These are phyloP conservation scores for Zaprionus ghesquierei DNA, from an alignment of 1,140 invertebrate species.

Conservation along the genomic window DNA sequence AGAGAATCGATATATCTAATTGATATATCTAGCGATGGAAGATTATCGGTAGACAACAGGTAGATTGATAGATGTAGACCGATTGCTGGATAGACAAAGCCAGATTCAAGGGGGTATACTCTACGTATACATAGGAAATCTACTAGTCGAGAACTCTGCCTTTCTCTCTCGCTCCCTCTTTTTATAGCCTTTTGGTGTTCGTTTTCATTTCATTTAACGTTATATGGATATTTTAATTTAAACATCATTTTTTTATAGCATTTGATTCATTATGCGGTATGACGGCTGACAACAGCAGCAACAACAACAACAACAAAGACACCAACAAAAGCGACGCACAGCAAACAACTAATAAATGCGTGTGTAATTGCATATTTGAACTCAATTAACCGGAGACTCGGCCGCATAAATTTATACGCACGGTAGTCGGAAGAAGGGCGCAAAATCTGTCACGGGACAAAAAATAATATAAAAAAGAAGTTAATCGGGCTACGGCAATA, in stretches of 20 bases:
- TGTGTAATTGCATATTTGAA: conserved; percentile 75
- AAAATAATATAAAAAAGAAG: background rate
- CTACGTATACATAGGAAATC: background rate
- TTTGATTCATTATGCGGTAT: conserved; percentile 61
- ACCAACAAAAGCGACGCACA: no score
- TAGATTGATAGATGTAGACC: background rate
- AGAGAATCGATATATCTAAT: no score
- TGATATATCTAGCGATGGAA: background rate
- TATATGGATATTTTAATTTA: conserved; percentile 61
- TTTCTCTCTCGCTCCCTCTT: background rate
- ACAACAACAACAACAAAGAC: no score
- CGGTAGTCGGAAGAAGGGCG: background rate
- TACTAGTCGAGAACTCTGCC: background rate
- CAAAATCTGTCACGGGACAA: background rate
- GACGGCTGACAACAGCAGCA: conserved; percentile 17
- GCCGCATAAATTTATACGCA: conserved; percentile 43
- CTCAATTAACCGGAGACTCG: conserved; percentile 64
- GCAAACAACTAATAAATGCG: conserved; percentile 47
- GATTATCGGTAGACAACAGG: background rate
- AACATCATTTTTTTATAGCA: conserved; percentile 61
- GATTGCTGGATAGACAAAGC: no score
- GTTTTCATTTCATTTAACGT: conserved; percentile 8
- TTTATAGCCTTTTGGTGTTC: background rate
- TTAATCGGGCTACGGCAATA: background rate
- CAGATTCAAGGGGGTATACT: background rate